Evolutionary conservation across 2,113 vertebrate species (phyloP), one percentile per base, ranked within the genome.

Genomic region (Lathamus discolor): DNA sequence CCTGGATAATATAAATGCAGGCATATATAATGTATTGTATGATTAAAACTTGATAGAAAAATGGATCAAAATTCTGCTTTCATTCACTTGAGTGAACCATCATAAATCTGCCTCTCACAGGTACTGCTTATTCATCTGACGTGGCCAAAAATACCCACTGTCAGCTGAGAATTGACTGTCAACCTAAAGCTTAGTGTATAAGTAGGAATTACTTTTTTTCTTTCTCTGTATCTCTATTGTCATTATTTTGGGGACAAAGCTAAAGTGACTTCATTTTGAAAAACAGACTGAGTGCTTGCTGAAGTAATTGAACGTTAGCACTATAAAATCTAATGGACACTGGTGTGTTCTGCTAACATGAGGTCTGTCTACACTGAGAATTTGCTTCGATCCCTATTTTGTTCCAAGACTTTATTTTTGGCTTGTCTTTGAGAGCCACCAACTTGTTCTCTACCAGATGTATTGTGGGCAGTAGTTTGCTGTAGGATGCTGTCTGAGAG

Each of bases 1-100:
- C 80, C 51, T 33, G 69, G 52, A 37, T 91, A 82, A 82, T 81
- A 51, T 83, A 94, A 83, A 79, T 81, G 44, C 86, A 84, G 88
- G 25, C 17, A 52, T 8, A 31, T 68, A 72, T 28, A 82, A 75
- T 55, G 41, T 70, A 70, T 80, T 78, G 49, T 62, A 57, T 1
- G 7, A 55, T 72, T 77, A 33, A 85, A 88, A 79, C 31, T 59
- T 43, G 13, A 35, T 68, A 86, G 51, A 55, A 88, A 78, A 94
- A 79, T 83, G 57, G 62, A 82, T 95, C 74, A 37, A 51, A 82
- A 44, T 17, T 78, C 66, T 76, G 24, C 52, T 83, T 87, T 83
- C 4, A 4, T n/a, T 89, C 31, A 8, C 43, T 94, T 31, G 49
- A 81, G 11, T 46, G 41, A 76, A 5, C 0, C 1, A 3, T 48